Conservation (phyloP, 2,797 vertebrate species). For the Pelochelys cantorii region DNA sequence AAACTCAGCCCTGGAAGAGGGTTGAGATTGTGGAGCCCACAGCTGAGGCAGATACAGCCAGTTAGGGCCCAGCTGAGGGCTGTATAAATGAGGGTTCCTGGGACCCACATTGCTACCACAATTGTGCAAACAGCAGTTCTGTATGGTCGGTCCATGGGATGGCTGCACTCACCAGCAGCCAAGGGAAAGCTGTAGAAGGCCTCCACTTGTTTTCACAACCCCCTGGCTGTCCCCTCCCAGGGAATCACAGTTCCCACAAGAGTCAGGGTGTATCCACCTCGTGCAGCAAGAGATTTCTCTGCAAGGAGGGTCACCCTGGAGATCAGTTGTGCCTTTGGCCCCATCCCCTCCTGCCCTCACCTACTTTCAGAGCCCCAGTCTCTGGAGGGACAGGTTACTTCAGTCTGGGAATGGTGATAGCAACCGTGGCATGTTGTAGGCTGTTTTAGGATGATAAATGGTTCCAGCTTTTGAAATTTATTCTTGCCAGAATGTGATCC, state of each 20-base stretch:
- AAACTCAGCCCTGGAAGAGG: no score
- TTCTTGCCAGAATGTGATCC: neutral
- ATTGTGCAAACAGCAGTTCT: neutral
- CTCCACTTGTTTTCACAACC: neutral
- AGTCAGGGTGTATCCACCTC: neutral
- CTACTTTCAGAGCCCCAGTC: neutral
- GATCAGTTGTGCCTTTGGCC: neutral
- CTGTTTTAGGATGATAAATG: neutral
- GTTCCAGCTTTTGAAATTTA: neutral
- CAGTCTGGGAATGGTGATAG: neutral
- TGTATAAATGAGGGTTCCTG: neutral
- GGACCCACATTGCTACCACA: neutral
- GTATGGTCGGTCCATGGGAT: neutral
- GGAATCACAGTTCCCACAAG: neutral
- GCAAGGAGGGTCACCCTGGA: neutral
- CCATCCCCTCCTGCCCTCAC: no score
- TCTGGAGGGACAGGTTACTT: no score
- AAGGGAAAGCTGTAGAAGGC: neutral
- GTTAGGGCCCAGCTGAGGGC: no score
- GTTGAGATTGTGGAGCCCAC: no score
- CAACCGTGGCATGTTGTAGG: neutral
- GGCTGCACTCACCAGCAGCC: neutral
- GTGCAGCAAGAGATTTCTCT: accelerated
- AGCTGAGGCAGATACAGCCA: no score
- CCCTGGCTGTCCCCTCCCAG: neutral